These are phyloP conservation scores for Medauroidea extradentata DNA, from an alignment of 1,140 invertebrate genomes.

Conservation along the genomic window DNA sequence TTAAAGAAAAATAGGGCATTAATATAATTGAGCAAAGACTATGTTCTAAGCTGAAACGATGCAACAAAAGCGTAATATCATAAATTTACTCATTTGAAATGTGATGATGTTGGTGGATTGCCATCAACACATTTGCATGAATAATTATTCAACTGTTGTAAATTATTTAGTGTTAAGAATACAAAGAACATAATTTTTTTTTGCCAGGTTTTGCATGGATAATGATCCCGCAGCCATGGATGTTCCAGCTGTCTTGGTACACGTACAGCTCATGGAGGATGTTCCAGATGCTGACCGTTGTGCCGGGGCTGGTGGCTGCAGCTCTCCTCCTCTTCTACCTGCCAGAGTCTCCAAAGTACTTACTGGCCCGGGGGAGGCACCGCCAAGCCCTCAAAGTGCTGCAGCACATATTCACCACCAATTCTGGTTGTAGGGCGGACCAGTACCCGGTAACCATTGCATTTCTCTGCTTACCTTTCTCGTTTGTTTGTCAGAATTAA, in stretches of 20 bases:
- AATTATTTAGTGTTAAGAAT: no score
- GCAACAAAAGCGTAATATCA: no score
- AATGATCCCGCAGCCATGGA: conserved; percentile 60
- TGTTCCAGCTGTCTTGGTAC: conserved; percentile 50
- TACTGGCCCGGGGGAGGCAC: conserved; percentile 37
- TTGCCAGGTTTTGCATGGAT: conserved; percentile 71
- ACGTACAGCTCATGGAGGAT: conserved; percentile 70
- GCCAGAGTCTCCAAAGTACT: conserved; percentile 49
- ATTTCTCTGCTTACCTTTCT: no score
- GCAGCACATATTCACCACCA: conserved; percentile 23
- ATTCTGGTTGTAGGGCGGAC: conserved; percentile 21
- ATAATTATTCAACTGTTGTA: no score
- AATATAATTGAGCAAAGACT: no score
- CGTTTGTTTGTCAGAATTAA: no score
- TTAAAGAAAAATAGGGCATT: no score
- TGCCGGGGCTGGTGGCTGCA: conserved; percentile 53
- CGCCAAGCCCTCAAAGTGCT: conserved; percentile 30
- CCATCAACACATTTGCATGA: no score
- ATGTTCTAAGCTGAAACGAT: no score
- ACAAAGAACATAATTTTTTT: no score
- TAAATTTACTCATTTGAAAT: no score
- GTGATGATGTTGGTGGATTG: no score
- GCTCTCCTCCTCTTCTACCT: conserved; percentile 35
- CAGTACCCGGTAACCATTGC: conserved; percentile 29
- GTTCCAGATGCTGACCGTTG: conserved; percentile 62